These are phyloP conservation scores for Anoplius nigerrimus DNA, from an alignment of 2,888 invertebrate species.

Conservation along the genomic window DNA sequence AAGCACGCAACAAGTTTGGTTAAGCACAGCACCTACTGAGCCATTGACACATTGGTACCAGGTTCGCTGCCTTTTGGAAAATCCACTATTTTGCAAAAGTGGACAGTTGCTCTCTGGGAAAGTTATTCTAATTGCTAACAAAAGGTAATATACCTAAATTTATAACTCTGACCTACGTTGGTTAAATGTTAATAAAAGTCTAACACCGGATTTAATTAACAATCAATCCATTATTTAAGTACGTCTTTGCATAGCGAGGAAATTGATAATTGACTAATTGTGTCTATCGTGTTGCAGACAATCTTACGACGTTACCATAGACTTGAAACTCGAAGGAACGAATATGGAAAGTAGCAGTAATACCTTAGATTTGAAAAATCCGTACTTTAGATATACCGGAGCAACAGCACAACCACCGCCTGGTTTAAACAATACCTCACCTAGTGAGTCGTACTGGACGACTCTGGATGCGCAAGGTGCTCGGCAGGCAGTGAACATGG, in stretches of 20 bases:
- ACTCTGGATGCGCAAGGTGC: slow-evolving; percentile 87
- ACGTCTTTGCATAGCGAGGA: background rate
- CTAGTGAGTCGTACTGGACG: slow-evolving; percentile 95
- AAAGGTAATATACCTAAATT: slow-evolving; percentile 78
- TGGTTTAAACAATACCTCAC: slow-evolving; percentile 91
- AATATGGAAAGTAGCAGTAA: slow-evolving; percentile 88
- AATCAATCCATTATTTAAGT: background rate
- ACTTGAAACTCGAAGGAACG: slow-evolving; percentile 92
- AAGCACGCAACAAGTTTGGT: slow-evolving; percentile 92
- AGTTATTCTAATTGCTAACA: slow-evolving; percentile 93
- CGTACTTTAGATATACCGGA: slow-evolving; percentile 97
- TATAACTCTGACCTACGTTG: background rate
- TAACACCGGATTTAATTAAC: background rate
- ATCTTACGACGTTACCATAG: slow-evolving; percentile 99
- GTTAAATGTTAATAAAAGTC: background rate
- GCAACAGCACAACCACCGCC: slow-evolving; percentile 95
- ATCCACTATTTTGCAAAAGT: slow-evolving; percentile 95
- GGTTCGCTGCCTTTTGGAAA: slow-evolving; percentile 95
- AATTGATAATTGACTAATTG: background rate
- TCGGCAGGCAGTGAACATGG: slow-evolving; percentile 82
- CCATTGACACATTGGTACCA: slow-evolving; percentile 99
- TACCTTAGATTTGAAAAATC: slow-evolving; percentile 97
- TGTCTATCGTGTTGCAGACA: slow-evolving; percentile 80
- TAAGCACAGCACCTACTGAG: slow-evolving; percentile 98
- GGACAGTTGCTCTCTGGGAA: slow-evolving; percentile 93